Evolutionary conservation across 2,113 vertebrate species (phyloP), one percentile per base, ranked within the genome.

Genomic region (Chrysemys picta): DNA sequence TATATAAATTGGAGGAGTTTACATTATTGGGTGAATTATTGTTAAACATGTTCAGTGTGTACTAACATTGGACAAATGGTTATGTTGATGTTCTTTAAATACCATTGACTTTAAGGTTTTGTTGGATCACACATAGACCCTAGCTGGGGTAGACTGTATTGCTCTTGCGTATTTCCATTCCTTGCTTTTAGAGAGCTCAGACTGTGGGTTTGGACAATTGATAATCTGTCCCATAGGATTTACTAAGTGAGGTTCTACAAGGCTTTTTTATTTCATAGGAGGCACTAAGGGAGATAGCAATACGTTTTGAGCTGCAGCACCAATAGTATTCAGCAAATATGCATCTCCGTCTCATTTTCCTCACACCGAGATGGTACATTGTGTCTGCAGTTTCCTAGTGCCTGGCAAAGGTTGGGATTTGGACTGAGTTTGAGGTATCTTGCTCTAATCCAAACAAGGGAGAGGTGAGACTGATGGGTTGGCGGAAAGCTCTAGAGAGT

Each of bases 241-340:
- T 24, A 49, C 56, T 75, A 49, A 49, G 31, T 57, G 35, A 22
- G 27, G 47, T 10, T 89, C 12, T 89, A 54, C 35, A 27, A 31
- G 7, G 21, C 21, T 42, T n/a, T 31, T 31, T 31, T 80, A 27
- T 78, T 49, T 12, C 75, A 27, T 14, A 47, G 16, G 52, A 31
- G 24, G 24, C 35, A 17, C 11, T 5, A 31, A 80, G 4, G 22
- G 31, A 79, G n/a, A 78, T 0, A 1, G 38, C 31, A 0, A 0
- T 47, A 42, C 3, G 21, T 13, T 47, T 57, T 57, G 12, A 38
- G 17, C 31, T 24, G 25, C 12, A 13, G 1, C 69, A 35, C 38
- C 69, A 4, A 52, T 90, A 6, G 14, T 72, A 21, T 42, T 59
- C 52, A 1, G 1, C 42, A 90, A 85, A 31, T 31, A 19, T 8